Conservation (phyloP, 1,140 invertebrate genomes). For the Aradophagus sp. region DNA sequence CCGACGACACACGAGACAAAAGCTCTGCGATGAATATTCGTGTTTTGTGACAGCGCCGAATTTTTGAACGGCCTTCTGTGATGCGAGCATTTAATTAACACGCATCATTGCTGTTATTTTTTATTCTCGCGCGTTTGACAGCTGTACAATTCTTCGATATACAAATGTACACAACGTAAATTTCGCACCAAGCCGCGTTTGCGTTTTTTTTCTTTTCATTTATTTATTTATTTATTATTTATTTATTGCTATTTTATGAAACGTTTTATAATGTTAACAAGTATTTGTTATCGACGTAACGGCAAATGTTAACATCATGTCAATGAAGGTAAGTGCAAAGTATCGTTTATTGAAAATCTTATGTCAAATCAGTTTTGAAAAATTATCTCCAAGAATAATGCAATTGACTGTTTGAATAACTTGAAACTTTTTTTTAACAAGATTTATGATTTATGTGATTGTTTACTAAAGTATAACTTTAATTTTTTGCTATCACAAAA, state of each 20-base stretch:
- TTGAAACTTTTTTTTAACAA: too few relatives aligned
- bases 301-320: slow-evolving; percentile 47
- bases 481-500: too few relatives aligned
- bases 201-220: slow-evolving; percentile 7
- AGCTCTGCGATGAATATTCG: slow-evolving; percentile 10
- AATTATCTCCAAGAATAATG: slow-evolving; percentile 27
- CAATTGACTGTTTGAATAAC: slow-evolving; percentile 36
- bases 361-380: slow-evolving; percentile 21
- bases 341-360: neutral
- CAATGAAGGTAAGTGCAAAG: slow-evolving; percentile 57
- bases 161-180: slow-evolving; percentile 10
- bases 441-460: too few relatives aligned
- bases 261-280: slow-evolving; percentile 19
- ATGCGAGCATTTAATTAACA: slow-evolving; percentile 9
- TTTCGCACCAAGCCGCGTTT: slow-evolving; percentile 5
- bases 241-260: too few relatives aligned
- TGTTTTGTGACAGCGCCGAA: slow-evolving; percentile 22
- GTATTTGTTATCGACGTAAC: neutral
- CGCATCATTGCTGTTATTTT: slow-evolving; percentile 12
- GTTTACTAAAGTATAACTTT: too few relatives aligned
- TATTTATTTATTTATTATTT: too few relatives aligned
- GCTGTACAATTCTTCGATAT: slow-evolving; percentile 3
- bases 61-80: slow-evolving; percentile 3
- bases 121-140: slow-evolving; percentile 15
- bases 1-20: neutral